These are phyloP conservation scores for Litoditis marina DNA, from an alignment of 2,888 invertebrate genomes.

Conservation along the genomic window DNA sequence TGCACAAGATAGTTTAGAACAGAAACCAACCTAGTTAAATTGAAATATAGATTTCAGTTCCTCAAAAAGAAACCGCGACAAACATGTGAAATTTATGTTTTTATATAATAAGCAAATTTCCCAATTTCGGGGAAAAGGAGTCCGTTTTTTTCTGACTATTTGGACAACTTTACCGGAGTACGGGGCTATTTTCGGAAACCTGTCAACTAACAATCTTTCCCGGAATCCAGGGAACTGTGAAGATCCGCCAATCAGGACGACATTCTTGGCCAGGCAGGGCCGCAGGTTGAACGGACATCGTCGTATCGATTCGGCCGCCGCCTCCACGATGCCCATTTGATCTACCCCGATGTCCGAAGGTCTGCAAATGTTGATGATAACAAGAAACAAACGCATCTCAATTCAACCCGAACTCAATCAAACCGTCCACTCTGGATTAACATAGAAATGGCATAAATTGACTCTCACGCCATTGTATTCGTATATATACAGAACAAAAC, in stretches of 20 bases:
- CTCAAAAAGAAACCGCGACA: too few relatives aligned
- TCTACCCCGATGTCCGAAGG: conserved; percentile 90
- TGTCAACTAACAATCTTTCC: conserved; percentile 68
- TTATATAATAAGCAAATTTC: not conserved
- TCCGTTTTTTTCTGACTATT: too few relatives aligned
- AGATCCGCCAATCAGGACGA: conserved; percentile 79
- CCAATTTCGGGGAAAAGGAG: too few relatives aligned
- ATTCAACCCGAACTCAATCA: not conserved
- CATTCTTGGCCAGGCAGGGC: conserved; percentile 74
- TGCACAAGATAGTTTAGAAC: too few relatives aligned
- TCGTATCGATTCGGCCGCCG: conserved; percentile 36
- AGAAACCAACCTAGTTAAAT: too few relatives aligned
- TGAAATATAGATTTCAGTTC: too few relatives aligned
- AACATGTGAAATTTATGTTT: not conserved
- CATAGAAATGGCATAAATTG: too few relatives aligned
- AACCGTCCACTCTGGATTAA: too few relatives aligned
- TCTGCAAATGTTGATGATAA: conserved; percentile 63
- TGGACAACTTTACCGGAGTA: too few relatives aligned
- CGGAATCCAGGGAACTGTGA: conserved; percentile 81
- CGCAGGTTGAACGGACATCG: conserved; percentile 66
- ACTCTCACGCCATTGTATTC: not conserved
- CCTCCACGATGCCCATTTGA: conserved; percentile 76
- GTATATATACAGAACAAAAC: too few relatives aligned
- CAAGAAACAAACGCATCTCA: not conserved
- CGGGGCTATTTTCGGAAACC: too few relatives aligned